Percentiles rank a stretch among this genome's conserved stretches.
phyloP scores from a whole-genome alignment of 2,113 vertebrate genomes.

The Prochilodus magdalenae region DNA sequence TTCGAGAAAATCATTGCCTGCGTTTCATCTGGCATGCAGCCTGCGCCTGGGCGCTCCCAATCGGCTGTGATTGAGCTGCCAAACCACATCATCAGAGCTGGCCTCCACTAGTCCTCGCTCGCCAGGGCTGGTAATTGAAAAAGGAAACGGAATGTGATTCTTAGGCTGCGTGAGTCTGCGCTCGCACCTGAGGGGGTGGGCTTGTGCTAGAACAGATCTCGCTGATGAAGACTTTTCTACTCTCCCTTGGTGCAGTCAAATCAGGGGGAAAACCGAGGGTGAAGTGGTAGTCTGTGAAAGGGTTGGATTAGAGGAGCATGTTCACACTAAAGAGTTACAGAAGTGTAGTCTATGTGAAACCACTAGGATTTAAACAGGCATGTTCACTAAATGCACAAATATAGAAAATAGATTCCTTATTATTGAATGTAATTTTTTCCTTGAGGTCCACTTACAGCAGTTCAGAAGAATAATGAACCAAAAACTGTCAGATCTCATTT shows the following conservation, averaged over 20 bases:
- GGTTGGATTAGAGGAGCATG: not conserved
- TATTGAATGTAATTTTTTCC: too few species aligned
- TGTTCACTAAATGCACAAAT: too few species aligned
- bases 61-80: conserved; percentile 45
- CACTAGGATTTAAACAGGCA: not conserved
- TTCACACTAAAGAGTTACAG: not conserved
- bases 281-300: not conserved
- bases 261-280: not conserved
- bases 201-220: not conserved
- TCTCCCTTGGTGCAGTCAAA: conserved; percentile 6
- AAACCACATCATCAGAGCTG: conserved; percentile 41
- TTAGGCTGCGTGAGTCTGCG: conserved; percentile 33
- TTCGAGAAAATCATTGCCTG: conserved; percentile 36
- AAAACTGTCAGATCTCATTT: too few species aligned
- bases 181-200: not conserved
- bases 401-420: too few species aligned
- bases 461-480: too few species aligned
- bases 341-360: not conserved
- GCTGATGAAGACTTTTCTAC: not conserved
- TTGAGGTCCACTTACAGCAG: too few species aligned
- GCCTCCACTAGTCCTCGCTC: conserved; percentile 8
- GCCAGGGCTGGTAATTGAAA: conserved; percentile 47
- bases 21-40: conserved; percentile 39
- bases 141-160: conserved; percentile 48
- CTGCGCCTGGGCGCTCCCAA: conserved; percentile 30